Conservation (phyloP, 2,113 vertebrate species). For the Psilopsiagon aymara region DNA sequence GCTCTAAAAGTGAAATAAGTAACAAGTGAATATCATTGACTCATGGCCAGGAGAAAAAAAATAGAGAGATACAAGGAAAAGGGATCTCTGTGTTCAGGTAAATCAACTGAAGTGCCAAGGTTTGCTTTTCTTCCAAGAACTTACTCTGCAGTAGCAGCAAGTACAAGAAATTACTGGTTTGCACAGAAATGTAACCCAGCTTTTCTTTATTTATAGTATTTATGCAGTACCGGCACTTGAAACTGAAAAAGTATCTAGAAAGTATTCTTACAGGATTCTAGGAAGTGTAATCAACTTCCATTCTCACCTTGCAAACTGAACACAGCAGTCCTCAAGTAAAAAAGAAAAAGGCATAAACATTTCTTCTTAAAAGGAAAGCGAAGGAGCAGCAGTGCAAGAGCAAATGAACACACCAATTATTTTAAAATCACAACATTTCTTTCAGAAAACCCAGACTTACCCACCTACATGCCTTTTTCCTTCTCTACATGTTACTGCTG, state of each 20-base stretch:
- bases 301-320: not conserved
- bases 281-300: not conserved
- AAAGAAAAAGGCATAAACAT: not conserved
- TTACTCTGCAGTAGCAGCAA: not conserved
- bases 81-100: not conserved
- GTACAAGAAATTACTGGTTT: not conserved
- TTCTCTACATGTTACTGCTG: not conserved
- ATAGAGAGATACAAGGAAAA: not conserved
- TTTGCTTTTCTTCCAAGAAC: not conserved
- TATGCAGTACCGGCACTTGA: not conserved
- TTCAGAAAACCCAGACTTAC: fast-evolving
- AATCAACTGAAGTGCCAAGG: not conserved
- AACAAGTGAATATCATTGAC: not conserved
- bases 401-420: not conserved
- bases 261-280: not conserved
- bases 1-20: not conserved
- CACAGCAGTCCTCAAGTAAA: not conserved
- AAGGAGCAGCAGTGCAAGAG: not conserved
- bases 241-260: not conserved
- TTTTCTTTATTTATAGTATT: not conserved
- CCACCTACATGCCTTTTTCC: not conserved
- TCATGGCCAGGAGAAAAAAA: not conserved
- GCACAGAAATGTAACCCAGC: not conserved
- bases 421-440: not conserved
- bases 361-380: not conserved